Conservation (phyloP, 1,140 invertebrate species). For the Lamellibrachia luymesi region DNA sequence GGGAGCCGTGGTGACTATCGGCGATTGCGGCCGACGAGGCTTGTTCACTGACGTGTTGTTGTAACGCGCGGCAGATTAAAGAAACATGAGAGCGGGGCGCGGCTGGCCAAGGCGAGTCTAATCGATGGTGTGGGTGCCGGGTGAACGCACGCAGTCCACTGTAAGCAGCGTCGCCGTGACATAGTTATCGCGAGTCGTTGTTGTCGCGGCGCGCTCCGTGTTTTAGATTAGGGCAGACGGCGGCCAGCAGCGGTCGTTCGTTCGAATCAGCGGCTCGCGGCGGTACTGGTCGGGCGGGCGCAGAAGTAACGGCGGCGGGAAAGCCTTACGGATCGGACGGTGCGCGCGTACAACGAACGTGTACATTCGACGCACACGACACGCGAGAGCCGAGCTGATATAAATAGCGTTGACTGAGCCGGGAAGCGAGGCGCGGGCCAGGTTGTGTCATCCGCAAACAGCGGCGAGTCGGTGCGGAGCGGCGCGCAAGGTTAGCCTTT, state of each 20-base stretch:
- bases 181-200: not conserved
- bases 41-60: not conserved
- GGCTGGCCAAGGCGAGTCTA: not conserved
- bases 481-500: constrained; percentile 2
- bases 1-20: not conserved
- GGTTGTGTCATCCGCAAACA: constrained; percentile 3
- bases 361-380: not conserved
- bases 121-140: not conserved
- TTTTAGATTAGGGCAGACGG: not conserved
- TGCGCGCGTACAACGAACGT: not conserved
- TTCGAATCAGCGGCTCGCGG: not conserved
- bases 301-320: not conserved
- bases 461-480: not conserved
- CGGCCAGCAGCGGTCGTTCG: not conserved
- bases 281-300: not conserved
- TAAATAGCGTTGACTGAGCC: not conserved
- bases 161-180: not conserved
- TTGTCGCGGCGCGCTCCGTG: not conserved
- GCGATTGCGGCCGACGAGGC: not conserved
- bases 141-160: not conserved
- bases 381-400: not conserved
- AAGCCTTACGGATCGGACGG: not conserved
- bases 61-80: not conserved
- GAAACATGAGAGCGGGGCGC: constrained; percentile 2
- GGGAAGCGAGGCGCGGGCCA: not conserved